phyloP scores from a whole-genome alignment of 2,113 vertebrate genomes.

The Petrocephalus microphthalmus region DNA sequence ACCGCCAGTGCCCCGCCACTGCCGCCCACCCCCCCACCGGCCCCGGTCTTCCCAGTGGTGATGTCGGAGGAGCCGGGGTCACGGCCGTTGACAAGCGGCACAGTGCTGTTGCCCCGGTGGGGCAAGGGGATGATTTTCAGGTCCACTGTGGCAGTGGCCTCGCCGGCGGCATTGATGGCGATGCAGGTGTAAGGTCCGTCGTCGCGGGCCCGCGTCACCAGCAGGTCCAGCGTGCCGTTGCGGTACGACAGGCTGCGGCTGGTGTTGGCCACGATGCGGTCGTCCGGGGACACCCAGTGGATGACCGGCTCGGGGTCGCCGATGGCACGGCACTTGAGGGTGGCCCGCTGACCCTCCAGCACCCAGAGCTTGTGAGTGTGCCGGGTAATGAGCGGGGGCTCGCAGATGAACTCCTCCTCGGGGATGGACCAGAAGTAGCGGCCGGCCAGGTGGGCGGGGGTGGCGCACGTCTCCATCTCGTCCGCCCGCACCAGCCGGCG shows the following conservation, averaged over 20 bases:
- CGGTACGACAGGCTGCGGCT: conserved; percentile 73
- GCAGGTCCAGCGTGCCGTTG: conserved; percentile 81
- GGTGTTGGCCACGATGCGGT: conserved; percentile 77
- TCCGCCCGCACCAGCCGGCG: conserved; percentile 71
- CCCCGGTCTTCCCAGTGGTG: conserved; percentile 44
- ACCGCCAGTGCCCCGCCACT: conserved; percentile 28
- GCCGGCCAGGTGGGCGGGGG: conserved; percentile 69
- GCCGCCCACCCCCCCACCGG: conserved; percentile 20
- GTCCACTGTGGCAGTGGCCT: conserved; percentile 76
- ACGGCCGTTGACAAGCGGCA: conserved; percentile 39
- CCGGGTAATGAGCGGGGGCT: conserved; percentile 83
- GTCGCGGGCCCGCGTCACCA: conserved; percentile 73
- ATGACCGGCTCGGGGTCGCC: conserved; percentile 78
- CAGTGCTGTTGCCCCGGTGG: conserved; percentile 67
- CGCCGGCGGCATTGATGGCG: conserved; percentile 80
- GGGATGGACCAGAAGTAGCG: conserved; percentile 88
- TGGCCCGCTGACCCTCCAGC: conserved; percentile 80
- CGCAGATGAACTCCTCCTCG: conserved; percentile 84
- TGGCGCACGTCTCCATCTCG: conserved; percentile 86
- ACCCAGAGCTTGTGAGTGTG: conserved; percentile 84
- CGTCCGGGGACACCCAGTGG: conserved; percentile 87
- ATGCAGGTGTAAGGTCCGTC: conserved; percentile 83
- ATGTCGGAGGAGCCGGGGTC: conserved; percentile 67
- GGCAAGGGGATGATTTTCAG: conserved; percentile 81
- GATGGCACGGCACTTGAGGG: conserved; percentile 73